Base-by-base conservation (phyloP, 2,888 invertebrate genomes). In the Drosophila birchii region DNA sequence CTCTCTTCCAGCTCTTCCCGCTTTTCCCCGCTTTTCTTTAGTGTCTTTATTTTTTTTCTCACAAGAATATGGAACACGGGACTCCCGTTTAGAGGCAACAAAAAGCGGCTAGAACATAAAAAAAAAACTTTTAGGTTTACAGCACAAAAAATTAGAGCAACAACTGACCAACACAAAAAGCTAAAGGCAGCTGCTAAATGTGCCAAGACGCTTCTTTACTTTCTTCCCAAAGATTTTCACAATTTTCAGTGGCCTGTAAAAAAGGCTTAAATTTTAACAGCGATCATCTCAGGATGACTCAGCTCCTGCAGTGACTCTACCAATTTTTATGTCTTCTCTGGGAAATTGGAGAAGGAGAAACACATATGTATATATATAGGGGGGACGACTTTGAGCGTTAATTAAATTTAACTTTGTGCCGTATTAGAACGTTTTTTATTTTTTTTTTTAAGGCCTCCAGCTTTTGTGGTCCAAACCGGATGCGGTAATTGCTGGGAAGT, bases 401-500 rank as follows among this genome's bases (percentile, higher is more conserved):
- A 82, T 82, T 87, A 84, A 82, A 84, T 84, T 87, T 59, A 73
- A 81, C 84, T 75, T 83, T 78, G 39, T 51, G 49, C 36, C 23
- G 66, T 32, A 51, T 66, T 66, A 66, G 66, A 66, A 66, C 41
- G 38, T 39, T 57, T 38, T 41, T 38, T 38, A 7, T 0, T 38
- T 16, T 14, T 38, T n/a, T 38, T 23, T 54, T 34, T 9, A 41
- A 34, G 39, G 41, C 16, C 39, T 16, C 26, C 32, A 29, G 53
- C 58, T 55, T 44, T 62, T 62, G 62, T 45, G 63, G 63, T 62
- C 63, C 34, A 11, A 56, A 72, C 63, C 84, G 89, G 84, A 88
- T 85, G 89, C 86, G 70, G 77, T 79, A 85, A 85, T 86, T 85
- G 89, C 72, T 58, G 75, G 45, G 61, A 75, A 60, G 77, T 75